These are phyloP conservation scores for Zonitis immaculata DNA, from an alignment of 2,888 invertebrate genomes.

Conservation along the genomic window DNA sequence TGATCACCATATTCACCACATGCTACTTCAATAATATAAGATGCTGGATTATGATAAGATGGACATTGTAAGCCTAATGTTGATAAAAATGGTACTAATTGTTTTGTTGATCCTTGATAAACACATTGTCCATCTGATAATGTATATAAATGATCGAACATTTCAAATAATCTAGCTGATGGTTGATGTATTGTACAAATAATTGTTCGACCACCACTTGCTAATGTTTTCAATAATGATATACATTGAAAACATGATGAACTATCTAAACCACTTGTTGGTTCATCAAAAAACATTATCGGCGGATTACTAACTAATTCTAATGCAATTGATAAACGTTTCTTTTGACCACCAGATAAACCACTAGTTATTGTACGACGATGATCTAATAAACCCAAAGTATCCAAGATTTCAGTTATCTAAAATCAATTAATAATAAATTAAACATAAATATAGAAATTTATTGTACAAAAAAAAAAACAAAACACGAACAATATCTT, in stretches of 20 bases:
- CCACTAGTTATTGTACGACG: conserved; percentile 37
- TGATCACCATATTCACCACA: conserved; percentile 96
- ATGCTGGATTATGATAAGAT: conserved; percentile 95
- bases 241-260: conserved; percentile 95
- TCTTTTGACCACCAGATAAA: conserved; percentile 92
- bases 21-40: conserved; percentile 87
- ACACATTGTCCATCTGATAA: conserved; percentile 92
- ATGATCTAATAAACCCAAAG: conserved; percentile 81
- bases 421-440: conserved; percentile 39
- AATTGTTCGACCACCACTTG: conserved; percentile 83
- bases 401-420: conserved; percentile 90
- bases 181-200: conserved; percentile 97
- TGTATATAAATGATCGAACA: conserved; percentile 94
- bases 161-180: conserved; percentile 92
- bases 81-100: conserved; percentile 76
- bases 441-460: too few relatives aligned
- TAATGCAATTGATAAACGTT: conserved; percentile 88
- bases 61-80: conserved; percentile 85
- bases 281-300: conserved; percentile 97
- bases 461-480: neutral
- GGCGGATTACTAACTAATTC: conserved; percentile 96
- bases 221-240: conserved; percentile 79
- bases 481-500: conserved; percentile 67
- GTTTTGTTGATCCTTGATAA: conserved; percentile 84
- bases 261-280: conserved; percentile 93